Base-by-base conservation (phyloP, 2,113 vertebrate genomes). In the Chlamydotis undulata region DNA sequence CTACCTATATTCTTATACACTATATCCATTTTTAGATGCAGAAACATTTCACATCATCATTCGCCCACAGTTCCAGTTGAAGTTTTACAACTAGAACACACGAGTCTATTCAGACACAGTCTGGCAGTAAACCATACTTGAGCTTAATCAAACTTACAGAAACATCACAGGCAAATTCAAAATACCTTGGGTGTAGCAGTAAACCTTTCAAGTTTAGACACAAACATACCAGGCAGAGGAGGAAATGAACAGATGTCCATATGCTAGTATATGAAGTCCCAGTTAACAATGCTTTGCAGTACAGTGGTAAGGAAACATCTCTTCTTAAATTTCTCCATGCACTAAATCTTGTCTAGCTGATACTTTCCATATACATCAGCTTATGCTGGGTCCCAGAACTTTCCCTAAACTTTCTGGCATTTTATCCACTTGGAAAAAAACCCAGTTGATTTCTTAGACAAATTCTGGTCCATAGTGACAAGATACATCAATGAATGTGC, bases 401-500 rank as follows among this genome's bases (percentile, higher is more conserved):
- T n/a, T 21, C 23, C 29, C 49, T 87, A 24, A 50, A 45, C n/a
- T 37, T 83, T 43, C 33, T 25, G n/a, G 23, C 16, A 18, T 65
- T 76, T 49, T 43, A 70, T 22, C n/a, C 65, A 31, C 49, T 75
- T 41, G 21, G 35, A 7, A 41, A 78, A 73, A 70, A 70, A 11
- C 1, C 4, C 59, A 61, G 19, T 12, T 35, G 28, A 53, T 35
- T 94, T 73, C 71, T 69, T 83, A 28, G 16, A 70, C 31, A 81
- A 91, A 74, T 49, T 65, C 35, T 31, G 9, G 45, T 61, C 43
- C 59, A 13, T 1, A 57, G 59, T 13, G 26, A 83, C 23, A 80
- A 80, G 25, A 80, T 21, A 39, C 12, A 77, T 49, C 29, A 73
- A 80, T 6, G 3, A 17, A 35, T 0, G 0, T 7, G 7, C 33